Conservation (phyloP, 2,113 vertebrate species). For the Mionectes macconnelli region DNA sequence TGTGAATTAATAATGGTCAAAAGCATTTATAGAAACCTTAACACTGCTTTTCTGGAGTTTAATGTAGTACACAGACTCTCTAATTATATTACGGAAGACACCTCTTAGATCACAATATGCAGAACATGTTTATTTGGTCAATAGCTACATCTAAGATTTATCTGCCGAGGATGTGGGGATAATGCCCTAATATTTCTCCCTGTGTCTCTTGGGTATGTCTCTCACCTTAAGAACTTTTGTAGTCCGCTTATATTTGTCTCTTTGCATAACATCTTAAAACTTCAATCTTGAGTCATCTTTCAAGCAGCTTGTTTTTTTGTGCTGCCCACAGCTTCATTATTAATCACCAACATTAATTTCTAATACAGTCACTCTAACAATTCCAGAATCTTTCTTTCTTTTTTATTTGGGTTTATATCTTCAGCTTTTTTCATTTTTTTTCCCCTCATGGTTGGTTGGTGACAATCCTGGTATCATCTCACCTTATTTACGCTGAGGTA, state of each 20-base stretch:
- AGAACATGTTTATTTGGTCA: neutral
- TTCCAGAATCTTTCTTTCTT: neutral
- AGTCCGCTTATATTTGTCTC: neutral
- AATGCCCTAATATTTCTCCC: neutral
- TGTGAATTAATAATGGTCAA: neutral
- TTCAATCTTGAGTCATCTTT: neutral
- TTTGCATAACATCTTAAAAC: neutral
- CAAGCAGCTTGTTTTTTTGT: neutral
- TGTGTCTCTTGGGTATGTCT: neutral
- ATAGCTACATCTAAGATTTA: neutral
- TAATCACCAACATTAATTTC: neutral
- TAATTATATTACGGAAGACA: neutral
- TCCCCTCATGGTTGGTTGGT: fast-evolving
- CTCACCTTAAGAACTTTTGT: neutral
- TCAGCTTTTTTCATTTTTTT: neutral
- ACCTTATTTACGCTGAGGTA: neutral
- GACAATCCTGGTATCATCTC: neutral
- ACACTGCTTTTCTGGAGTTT: neutral
- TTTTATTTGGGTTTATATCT: neutral
- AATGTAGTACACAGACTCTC: neutral
- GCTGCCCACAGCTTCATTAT: neutral
- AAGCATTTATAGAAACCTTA: neutral
- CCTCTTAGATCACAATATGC: neutral
- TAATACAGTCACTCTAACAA: neutral
- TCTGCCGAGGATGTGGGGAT: fast-evolving